Conservation (phyloP, 2,113 vertebrate species). For the Amphilophus citrinellus region DNA sequence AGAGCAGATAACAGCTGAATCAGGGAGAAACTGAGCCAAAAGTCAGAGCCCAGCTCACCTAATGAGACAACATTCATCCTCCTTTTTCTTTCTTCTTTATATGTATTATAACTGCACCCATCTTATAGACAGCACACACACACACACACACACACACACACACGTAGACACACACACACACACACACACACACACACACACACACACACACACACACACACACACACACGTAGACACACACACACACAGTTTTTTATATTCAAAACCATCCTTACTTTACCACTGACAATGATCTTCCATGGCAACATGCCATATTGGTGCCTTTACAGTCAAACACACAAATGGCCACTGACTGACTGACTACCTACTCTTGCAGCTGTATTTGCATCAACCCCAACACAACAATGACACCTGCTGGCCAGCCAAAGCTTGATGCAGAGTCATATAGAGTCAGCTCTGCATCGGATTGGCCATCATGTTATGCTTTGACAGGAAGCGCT, state of each 20-base stretch:
- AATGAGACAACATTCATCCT: slow-evolving; percentile 44
- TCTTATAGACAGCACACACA: not conserved
- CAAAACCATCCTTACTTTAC: slow-evolving; percentile 16
- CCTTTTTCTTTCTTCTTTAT: not conserved
- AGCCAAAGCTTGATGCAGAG: not conserved
- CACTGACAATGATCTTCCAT: slow-evolving; percentile 8
- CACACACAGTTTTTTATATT: not conserved
- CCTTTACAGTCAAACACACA: slow-evolving; percentile 19
- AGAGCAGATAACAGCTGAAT: slow-evolving; percentile 57
- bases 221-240: not conserved
- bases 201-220: not conserved
- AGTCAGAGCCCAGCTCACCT: slow-evolving; percentile 30
- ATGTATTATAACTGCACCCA: not conserved
- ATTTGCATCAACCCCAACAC: slow-evolving; percentile 33
- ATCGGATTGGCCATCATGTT: not conserved
- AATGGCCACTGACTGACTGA: slow-evolving; percentile 2
- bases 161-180: slow-evolving; percentile 3
- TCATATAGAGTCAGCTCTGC: not conserved
- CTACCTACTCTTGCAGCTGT: not conserved
- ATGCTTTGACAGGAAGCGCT: not conserved
- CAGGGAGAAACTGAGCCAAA: slow-evolving; percentile 53
- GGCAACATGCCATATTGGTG: slow-evolving; percentile 15
- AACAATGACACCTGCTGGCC: slow-evolving; percentile 65
- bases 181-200: not conserved
- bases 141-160: not conserved